phyloP scores from a whole-genome alignment of 2,113 vertebrate genomes.

The Albula glossodonta region DNA sequence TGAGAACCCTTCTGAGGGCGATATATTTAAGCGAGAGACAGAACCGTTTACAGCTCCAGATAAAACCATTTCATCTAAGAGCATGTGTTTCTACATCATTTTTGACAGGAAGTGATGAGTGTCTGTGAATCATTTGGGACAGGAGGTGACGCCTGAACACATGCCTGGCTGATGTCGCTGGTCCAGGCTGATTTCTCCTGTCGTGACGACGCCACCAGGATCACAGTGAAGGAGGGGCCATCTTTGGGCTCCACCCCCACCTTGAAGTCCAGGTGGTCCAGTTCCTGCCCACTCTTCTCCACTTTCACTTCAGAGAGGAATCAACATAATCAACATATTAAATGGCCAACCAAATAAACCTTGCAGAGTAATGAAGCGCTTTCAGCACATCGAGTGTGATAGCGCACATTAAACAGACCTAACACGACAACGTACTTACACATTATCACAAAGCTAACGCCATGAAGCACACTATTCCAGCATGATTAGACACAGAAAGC shows the following conservation, averaged over 20 bases:
- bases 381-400: too few species aligned
- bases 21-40: background rate
- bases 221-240: conserved; percentile 84
- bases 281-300: conserved; percentile 79
- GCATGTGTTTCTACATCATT: background rate
- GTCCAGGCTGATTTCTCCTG: conserved; percentile 98
- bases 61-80: background rate
- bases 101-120: too few species aligned
- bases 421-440: too few species aligned
- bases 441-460: too few species aligned
- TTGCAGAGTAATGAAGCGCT: too few species aligned
- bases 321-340: background rate
- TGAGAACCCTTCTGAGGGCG: background rate
- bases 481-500: too few species aligned
- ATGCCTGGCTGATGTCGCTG: conserved; percentile 97
- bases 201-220: conserved; percentile 91
- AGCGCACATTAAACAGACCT: too few species aligned
- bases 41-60: background rate
- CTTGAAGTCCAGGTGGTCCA: conserved; percentile 94
- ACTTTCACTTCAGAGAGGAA: conserved; percentile 63
- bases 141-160: background rate
- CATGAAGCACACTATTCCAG: too few species aligned
- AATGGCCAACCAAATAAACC: background rate
- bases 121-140: too few species aligned
- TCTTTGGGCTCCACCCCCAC: conserved; percentile 96